A percentile compares a stretch with the other conserved stretches of the same genome.
Conservation (phyloP, 92 coral and sea anemone species). For the Meandrina meandrites region DNA sequence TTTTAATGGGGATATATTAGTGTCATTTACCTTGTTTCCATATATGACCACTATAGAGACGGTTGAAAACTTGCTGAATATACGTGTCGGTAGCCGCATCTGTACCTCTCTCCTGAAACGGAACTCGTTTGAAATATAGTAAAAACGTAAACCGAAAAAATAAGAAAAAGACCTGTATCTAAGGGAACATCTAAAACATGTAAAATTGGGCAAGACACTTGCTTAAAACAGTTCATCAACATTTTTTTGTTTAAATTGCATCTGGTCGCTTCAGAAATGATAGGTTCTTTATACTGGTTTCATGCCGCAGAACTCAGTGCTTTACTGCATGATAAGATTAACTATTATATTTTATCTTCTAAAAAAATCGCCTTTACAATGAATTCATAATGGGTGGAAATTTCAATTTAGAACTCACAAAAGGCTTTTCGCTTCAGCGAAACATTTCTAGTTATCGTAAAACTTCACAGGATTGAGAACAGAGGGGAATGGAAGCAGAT, state of each 20-base stretch:
- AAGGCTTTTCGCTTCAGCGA: no score
- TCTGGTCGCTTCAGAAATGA: neutral
- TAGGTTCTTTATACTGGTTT: neutral
- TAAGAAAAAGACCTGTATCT: neutral
- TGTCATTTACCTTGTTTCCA: conserved; percentile 36
- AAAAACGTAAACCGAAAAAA: neutral
- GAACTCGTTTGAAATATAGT: conserved; percentile 1
- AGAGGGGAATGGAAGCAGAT: neutral
- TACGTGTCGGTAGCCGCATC: conserved; percentile 21
- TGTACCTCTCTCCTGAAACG: conserved; percentile 35
- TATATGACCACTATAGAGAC: conserved; percentile 31
- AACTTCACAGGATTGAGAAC: neutral
- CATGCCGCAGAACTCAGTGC: no score
- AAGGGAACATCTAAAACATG: neutral
- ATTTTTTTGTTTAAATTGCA: neutral
- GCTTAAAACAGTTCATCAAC: neutral
- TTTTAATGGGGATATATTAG: no score
- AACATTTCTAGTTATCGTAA: no score
- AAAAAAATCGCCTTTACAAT: no score
- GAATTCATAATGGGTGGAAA: no score
- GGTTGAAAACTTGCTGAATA: conserved; percentile 38
- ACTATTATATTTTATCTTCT: no score
- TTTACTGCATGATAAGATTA: no score
- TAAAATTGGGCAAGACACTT: no score
- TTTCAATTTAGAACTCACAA: no score